These are phyloP conservation scores for Spodoptera picta DNA, from an alignment of 2,888 invertebrate genomes.

Conservation along the genomic window DNA sequence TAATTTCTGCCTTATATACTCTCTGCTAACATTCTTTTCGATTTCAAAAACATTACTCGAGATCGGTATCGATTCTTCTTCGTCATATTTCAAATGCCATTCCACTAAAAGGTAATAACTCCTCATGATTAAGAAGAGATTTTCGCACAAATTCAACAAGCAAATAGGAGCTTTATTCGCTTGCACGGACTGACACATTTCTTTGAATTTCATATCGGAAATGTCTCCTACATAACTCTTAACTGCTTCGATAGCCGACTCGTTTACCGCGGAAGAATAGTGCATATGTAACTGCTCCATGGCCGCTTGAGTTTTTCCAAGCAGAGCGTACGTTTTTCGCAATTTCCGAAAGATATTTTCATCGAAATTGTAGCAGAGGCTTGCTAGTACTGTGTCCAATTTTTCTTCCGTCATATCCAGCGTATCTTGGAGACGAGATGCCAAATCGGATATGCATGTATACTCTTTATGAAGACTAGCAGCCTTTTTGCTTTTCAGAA, in stretches of 20 bases:
- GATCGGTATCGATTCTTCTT: conserved; percentile 66
- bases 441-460: conserved; percentile 96
- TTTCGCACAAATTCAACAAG: conserved; percentile 95
- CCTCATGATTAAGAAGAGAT: conserved; percentile 93
- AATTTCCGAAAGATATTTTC: conserved; percentile 93
- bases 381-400: conserved; percentile 95
- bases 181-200: conserved; percentile 91
- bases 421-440: conserved; percentile 96
- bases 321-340: conserved; percentile 95
- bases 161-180: conserved; percentile 89
- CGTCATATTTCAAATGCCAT: conserved; percentile 91
- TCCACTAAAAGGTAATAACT: conserved; percentile 93
- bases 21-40: conserved; percentile 91
- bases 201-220: conserved; percentile 90
- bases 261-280: conserved; percentile 97
- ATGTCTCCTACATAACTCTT: conserved; percentile 82
- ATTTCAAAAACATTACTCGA: conserved; percentile 84
- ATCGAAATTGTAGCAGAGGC: conserved; percentile 93
- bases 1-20: conserved; percentile 95
- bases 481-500: conserved; percentile 95
- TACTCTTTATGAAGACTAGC: conserved; percentile 96
- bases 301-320: conserved; percentile 97
- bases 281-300: conserved; percentile 99
- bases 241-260: conserved; percentile 90
- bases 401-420: conserved; percentile 97